These are phyloP conservation scores for Anguilla pacifica DNA, from an alignment of 2,797 vertebrate genomes.

Conservation along the genomic window DNA sequence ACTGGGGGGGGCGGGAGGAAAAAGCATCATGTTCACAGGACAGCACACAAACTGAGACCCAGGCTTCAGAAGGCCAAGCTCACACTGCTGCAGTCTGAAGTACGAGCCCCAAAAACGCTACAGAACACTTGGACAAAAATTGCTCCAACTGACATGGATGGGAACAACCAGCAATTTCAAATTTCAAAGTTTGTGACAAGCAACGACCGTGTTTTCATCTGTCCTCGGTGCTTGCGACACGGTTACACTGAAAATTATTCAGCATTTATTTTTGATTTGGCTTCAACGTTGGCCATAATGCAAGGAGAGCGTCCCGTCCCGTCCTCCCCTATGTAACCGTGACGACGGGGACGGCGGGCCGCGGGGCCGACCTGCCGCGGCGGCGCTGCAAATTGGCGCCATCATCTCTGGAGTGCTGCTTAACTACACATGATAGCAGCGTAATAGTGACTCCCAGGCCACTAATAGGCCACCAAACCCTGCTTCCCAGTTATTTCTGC, in stretches of 20 bases:
- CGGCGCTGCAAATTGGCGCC: slow-evolving; percentile 23
- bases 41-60: neutral
- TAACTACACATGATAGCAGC: slow-evolving; percentile 28
- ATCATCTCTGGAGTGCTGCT: slow-evolving; percentile 33
- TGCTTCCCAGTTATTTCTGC: slow-evolving; percentile 31
- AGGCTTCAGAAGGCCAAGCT: neutral
- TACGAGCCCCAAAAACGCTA: neutral
- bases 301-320: neutral
- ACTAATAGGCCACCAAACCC: slow-evolving; percentile 15
- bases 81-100: neutral
- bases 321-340: neutral
- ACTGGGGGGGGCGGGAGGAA: slow-evolving; percentile 74
- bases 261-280: neutral
- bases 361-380: slow-evolving; percentile 20
- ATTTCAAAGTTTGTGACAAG: neutral
- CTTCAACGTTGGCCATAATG: neutral
- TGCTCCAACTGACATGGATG: neutral
- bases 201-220: neutral
- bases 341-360: neutral
- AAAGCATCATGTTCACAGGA: slow-evolving; percentile 5
- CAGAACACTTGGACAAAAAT: neutral
- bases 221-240: neutral
- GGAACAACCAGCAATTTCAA: neutral
- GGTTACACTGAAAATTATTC: neutral
- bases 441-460: slow-evolving; percentile 19